phyloP scores from a whole-genome alignment of 2,888 invertebrate genomes.

The Pyrochroa serraticornis region DNA sequence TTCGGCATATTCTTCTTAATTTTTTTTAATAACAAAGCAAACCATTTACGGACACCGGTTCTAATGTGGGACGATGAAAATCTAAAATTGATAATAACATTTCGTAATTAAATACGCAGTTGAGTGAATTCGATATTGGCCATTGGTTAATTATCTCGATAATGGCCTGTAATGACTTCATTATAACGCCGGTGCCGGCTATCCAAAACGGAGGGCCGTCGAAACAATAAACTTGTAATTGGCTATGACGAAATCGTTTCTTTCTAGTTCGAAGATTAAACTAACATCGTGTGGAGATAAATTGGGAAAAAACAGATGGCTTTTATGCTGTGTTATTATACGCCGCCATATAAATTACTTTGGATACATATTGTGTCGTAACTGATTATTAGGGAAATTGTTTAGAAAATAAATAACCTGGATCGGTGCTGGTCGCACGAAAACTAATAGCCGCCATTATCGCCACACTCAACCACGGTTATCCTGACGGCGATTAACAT shows the following conservation, averaged over 20 bases:
- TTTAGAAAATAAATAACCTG: conserved; percentile 28
- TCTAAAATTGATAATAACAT: conserved; percentile 26
- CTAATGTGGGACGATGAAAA: conserved; percentile 14
- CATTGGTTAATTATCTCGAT: conserved; percentile 24
- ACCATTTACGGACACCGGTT: conserved; percentile 14
- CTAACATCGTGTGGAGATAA: conserved; percentile 14
- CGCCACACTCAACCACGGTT: conserved; percentile 21
- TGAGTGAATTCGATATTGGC: conserved; percentile 24
- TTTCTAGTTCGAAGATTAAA: conserved; percentile 22
- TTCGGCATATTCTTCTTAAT: no score
- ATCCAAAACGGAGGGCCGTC: conserved; percentile 11
- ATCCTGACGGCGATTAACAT: background rate
- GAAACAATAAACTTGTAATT: conserved; percentile 26
- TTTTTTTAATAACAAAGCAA: background rate
- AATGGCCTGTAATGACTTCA: conserved; percentile 28
- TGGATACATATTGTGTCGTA: conserved; percentile 24
- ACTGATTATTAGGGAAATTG: conserved; percentile 31
- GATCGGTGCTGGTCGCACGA: conserved; percentile 12
- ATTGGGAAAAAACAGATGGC: conserved; percentile 23
- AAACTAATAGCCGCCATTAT: conserved; percentile 22
- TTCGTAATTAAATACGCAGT: conserved; percentile 26
- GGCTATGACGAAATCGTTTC: conserved; percentile 24
- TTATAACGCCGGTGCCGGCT: conserved; percentile 15
- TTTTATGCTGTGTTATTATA: conserved; percentile 18
- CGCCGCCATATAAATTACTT: conserved; percentile 26